Conservation (phyloP, 2,888 invertebrate genomes). For the Chrysolina haemoptera region DNA sequence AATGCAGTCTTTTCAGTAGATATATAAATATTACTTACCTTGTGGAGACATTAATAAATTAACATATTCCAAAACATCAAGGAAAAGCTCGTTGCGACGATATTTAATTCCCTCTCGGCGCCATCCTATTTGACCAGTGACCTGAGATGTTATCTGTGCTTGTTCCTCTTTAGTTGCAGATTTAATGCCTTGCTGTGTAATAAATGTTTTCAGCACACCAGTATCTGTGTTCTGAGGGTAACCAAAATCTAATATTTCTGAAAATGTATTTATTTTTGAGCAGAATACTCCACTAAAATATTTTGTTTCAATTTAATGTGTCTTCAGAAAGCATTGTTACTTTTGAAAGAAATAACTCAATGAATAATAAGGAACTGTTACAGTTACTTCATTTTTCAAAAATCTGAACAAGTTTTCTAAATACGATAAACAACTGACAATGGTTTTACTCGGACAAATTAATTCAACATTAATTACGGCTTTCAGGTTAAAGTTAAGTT, state of each 20-base stretch:
- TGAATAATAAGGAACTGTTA: too few relatives aligned
- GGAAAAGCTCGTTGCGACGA: constrained; percentile 96
- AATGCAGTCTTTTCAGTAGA: background rate
- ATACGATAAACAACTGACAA: background rate
- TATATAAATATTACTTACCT: constrained; percentile 72
- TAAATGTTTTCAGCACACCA: constrained; percentile 98
- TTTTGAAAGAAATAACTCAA: too few relatives aligned
- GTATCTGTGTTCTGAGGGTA: constrained; percentile 99
- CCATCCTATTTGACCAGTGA: constrained; percentile 98
- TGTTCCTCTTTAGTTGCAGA: constrained; percentile 99
- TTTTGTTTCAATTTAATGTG: background rate
- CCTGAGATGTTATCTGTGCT: constrained; percentile 98
- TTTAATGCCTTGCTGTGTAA: constrained; percentile 99
- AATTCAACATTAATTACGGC: background rate
- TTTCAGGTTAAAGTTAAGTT: too few relatives aligned
- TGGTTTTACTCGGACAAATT: too few relatives aligned
- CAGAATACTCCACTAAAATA: background rate
- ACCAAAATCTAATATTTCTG: constrained; percentile 99
- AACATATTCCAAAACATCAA: constrained; percentile 98
- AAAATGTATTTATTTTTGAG: constrained; percentile 34
- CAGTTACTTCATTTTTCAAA: background rate
- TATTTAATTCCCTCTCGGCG: constrained; percentile 99
- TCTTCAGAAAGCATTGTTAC: background rate
- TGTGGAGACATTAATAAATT: constrained; percentile 99
- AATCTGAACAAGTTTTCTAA: background rate